Conservation (phyloP, 2,888 invertebrate species). For the Agriopis aurantiaria region DNA sequence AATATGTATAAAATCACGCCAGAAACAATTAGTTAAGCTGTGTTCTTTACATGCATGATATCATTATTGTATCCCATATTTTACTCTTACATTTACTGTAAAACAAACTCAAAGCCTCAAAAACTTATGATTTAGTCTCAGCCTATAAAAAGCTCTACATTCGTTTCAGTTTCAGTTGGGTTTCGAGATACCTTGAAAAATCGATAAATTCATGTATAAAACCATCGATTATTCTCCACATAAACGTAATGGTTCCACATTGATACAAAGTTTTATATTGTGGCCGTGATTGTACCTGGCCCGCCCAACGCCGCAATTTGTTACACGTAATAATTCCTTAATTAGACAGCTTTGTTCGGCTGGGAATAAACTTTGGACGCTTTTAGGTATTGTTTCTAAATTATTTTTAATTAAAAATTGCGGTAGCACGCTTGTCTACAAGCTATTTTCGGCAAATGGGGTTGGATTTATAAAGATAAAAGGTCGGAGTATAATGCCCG, state of each 20-base stretch:
- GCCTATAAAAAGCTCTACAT: not conserved
- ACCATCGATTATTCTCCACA: not conserved
- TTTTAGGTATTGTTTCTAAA: slow-evolving; percentile 39
- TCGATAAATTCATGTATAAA: not conserved
- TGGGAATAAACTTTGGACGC: slow-evolving; percentile 40
- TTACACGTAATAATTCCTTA: slow-evolving; percentile 40
- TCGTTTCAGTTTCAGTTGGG: not conserved
- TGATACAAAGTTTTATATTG: slow-evolving; percentile 13
- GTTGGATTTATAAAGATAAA: slow-evolving; percentile 24
- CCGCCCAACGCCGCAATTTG: slow-evolving; percentile 29
- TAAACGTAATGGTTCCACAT: slow-evolving; percentile 3
- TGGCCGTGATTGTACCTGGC: slow-evolving; percentile 24
- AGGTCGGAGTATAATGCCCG: not conserved
- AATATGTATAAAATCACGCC: no score
- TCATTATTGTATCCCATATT: no score
- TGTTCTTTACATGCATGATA: no score
- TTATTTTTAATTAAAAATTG: slow-evolving; percentile 42
- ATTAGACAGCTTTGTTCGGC: slow-evolving; percentile 43
- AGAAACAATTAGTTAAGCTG: no score
- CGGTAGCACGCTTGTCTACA: slow-evolving; percentile 16
- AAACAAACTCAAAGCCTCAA: no score
- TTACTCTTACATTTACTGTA: no score
- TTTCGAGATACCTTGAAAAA: slow-evolving; percentile 1
- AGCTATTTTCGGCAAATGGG: slow-evolving; percentile 20
- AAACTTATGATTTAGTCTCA: no score